phyloP scores from a whole-genome alignment of 2,797 vertebrate genomes.

The Malurus leucopterus region DNA sequence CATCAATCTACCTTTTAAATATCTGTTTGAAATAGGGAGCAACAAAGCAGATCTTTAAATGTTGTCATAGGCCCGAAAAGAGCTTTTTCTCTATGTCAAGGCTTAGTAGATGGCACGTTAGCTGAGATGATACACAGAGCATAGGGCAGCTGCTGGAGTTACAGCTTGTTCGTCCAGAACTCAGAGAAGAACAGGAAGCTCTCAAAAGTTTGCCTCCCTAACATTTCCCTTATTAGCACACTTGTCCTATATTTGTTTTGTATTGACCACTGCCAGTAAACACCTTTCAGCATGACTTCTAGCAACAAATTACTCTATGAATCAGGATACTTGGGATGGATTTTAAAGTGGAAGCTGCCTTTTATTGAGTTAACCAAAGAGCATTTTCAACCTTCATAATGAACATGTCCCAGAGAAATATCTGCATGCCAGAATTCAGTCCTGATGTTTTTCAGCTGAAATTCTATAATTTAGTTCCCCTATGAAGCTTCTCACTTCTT shows the following conservation, averaged over 20 bases:
- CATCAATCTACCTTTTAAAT: background rate
- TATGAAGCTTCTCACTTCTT: background rate
- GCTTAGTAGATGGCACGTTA: background rate
- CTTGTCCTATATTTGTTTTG: background rate
- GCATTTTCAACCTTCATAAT: background rate
- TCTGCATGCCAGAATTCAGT: background rate
- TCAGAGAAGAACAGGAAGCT: background rate
- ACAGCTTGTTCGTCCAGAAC: slow-evolving; percentile 1
- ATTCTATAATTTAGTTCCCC: background rate
- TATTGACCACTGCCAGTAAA: background rate
- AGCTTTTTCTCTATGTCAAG: background rate
- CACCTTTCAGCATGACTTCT: background rate
- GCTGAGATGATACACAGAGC: background rate
- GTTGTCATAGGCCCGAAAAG: background rate
- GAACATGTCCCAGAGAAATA: background rate
- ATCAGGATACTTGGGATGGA: background rate
- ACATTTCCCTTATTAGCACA: background rate
- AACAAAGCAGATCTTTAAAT: background rate
- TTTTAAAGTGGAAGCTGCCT: background rate
- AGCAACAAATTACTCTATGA: background rate
- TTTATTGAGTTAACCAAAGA: background rate
- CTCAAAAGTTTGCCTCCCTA: background rate
- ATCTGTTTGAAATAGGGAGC: background rate
- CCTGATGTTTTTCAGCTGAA: background rate
- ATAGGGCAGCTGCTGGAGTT: background rate